Evolutionary conservation across 2,888 invertebrate genomes (phyloP), one percentile per base, ranked within the genome.

Genomic region (Acanthosepion esculentum): DNA sequence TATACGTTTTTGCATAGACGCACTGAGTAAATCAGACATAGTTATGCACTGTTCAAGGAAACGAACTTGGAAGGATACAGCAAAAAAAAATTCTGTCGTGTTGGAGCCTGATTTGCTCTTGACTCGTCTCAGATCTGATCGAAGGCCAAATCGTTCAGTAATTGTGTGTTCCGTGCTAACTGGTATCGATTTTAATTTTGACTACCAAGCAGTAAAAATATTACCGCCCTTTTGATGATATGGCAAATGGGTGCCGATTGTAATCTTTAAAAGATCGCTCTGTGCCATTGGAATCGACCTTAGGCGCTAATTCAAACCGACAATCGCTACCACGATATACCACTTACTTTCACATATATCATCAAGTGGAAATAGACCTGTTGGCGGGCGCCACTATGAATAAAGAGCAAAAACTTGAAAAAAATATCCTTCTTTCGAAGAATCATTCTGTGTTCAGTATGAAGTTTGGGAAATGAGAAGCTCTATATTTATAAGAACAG

Each of bases 61-160:
- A 15, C 50, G 50, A 1, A 23, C 78, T 2, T 15, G n/a, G 3
- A n/a, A 78, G 15, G n/a, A 33, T 78, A 18, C 33, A n/a, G 23
- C 78, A 78, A 78, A n/a, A 64, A n/a, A n/a, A 33, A 78, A 78
- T 78, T n/a, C 10, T n/a, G 15, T n/a, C 78, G 10, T 78, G 78
- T n/a, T 18, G 15, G n/a, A 33, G 10, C 18, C n/a, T 33, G 78
- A n/a, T 78, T 15, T 78, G 78, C 2, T 15, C n/a, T 78, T 78
- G 78, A 33, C 78, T 78, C 78, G n/a, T n/a, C n/a, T 78, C n/a
- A n/a, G 78, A 78, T 15, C 78, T 78, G 78, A 78, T 78, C 78
- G 78, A 78, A 78, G 78, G n/a, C 78, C 78, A 78, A 78, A 78
- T 78, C 78, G 78, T 78, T 78, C 78, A 33, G 78, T 78, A 78